Conservation (phyloP, 1,140 invertebrate genomes). For the Eupristina koningsbergeri region DNA sequence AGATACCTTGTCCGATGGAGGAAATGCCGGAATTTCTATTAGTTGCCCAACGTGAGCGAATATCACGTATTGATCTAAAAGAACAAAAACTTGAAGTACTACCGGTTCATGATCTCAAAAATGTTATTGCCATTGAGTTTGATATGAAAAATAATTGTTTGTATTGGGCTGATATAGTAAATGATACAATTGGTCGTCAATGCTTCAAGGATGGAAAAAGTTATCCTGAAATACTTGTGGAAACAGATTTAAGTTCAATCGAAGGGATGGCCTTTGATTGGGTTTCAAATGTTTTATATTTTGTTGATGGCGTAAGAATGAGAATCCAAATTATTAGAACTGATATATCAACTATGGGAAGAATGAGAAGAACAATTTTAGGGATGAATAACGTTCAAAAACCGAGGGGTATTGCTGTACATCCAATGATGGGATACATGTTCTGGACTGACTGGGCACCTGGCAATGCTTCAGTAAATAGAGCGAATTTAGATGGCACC, state of each 20-base stretch:
- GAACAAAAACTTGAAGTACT: slow-evolving; percentile 77
- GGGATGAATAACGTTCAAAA: slow-evolving; percentile 82
- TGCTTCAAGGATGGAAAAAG: slow-evolving; percentile 81
- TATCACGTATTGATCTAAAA: slow-evolving; percentile 82
- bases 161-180: slow-evolving; percentile 90
- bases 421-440: slow-evolving; percentile 87
- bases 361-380: slow-evolving; percentile 85
- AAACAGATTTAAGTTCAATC: slow-evolving; percentile 84
- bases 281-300: slow-evolving; percentile 93
- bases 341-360: slow-evolving; percentile 78
- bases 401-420: slow-evolving; percentile 90
- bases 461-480: slow-evolving; percentile 83
- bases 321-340: slow-evolving; percentile 87
- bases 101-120: slow-evolving; percentile 81
- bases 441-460: slow-evolving; percentile 96
- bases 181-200: slow-evolving; percentile 85
- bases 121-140: slow-evolving; percentile 91
- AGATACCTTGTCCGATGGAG: slow-evolving; percentile 78
- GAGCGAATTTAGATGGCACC: slow-evolving; percentile 89
- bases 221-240: slow-evolving; percentile 80
- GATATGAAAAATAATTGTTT: slow-evolving; percentile 89
- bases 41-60: slow-evolving; percentile 82
- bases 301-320: slow-evolving; percentile 86
- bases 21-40: slow-evolving; percentile 85
- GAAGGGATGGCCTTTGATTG: slow-evolving; percentile 95